Evolutionary conservation across 2,888 invertebrate genomes (phyloP).

Genomic region (Proisotoma minuta): DNA sequence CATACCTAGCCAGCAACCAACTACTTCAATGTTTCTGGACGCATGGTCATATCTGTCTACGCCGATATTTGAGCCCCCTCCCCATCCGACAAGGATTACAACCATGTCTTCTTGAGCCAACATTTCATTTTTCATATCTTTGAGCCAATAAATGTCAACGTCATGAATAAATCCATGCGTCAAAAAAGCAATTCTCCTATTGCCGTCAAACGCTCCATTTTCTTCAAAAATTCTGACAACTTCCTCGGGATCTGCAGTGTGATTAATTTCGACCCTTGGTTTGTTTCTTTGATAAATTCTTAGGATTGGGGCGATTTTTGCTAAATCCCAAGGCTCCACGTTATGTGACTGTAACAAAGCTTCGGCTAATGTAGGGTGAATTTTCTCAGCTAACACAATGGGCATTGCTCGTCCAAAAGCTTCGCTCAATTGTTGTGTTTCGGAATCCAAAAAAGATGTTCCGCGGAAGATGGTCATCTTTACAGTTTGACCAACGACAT

Average conservation of each 20-base stretch:
- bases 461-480: slow-evolving; percentile 32
- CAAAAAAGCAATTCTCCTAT: slow-evolving; percentile 28
- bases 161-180: slow-evolving; percentile 39
- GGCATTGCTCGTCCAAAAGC: slow-evolving; percentile 36
- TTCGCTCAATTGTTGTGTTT: slow-evolving; percentile 35
- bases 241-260: slow-evolving; percentile 33
- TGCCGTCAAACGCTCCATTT: slow-evolving; percentile 31
- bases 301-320: slow-evolving; percentile 29
- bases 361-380: slow-evolving; percentile 35
- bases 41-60: slow-evolving; percentile 34
- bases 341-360: slow-evolving; percentile 31
- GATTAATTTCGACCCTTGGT: slow-evolving; percentile 26
- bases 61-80: slow-evolving; percentile 36
- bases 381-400: slow-evolving; percentile 30
- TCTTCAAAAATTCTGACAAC: slow-evolving; percentile 29
- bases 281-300: slow-evolving; percentile 30
- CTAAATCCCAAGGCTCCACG: slow-evolving; percentile 33
- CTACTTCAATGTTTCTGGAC: slow-evolving; percentile 32
- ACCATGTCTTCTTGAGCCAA: slow-evolving; percentile 30
- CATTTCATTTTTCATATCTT: slow-evolving; percentile 32
- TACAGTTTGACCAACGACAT: slow-evolving; percentile 35
- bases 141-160: slow-evolving; percentile 33
- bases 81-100: slow-evolving; percentile 34
- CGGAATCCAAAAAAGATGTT: slow-evolving; percentile 20
- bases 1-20: slow-evolving; percentile 38